Evolutionary conservation across 64 coral and sea anemone genomes (phyloP), one percentile per base, ranked within the genome.

Genomic region (Actinia equina): DNA sequence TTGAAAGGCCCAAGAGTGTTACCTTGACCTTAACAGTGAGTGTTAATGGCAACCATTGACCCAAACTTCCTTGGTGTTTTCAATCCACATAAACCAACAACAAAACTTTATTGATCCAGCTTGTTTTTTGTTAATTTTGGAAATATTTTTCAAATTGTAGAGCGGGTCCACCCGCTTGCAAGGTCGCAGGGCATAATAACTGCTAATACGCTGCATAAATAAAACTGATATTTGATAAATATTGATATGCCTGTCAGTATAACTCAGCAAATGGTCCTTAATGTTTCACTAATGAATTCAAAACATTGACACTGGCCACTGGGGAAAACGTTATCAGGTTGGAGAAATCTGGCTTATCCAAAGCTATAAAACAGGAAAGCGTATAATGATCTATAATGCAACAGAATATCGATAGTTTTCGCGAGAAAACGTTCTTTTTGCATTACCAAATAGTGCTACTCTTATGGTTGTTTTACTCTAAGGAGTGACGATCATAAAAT

Each of bases 171-270:
- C 9, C 30, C 23, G 11, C 14, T 74, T 74, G 13, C 26, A 4
- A 74, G 69, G 69, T 74, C 69, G n/a, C 26, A 30, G 23, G 26
- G 69, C 69, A 74, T 74, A 74, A 74, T 74, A 74, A 74, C 69
- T n/a, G 69, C 11, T 74, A 74, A 74, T 74, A 74, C 69, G 7
- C 20, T 37, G 5, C 4, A 74, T 30, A 74, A 74, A 74, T 74
- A 74, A 74, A 41, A 41, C 26, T 18, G 69, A 74, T 74, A 74
- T 74, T 74, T 30, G 23, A 27, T 74, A 74, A 74, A 74, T 74
- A 74, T 74, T 74, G 69, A 74, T 30, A 74, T 27, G 4, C 20
- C 12, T 30, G 69, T 41, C 69, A 74, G 27, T 14, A 25, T 15
- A 41, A 3, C 13, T 74, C 25, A 74, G 10, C 27, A 74, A 16